phyloP scores from a whole-genome alignment of 2,888 invertebrate species.

The Caradrina clavipalpis region DNA sequence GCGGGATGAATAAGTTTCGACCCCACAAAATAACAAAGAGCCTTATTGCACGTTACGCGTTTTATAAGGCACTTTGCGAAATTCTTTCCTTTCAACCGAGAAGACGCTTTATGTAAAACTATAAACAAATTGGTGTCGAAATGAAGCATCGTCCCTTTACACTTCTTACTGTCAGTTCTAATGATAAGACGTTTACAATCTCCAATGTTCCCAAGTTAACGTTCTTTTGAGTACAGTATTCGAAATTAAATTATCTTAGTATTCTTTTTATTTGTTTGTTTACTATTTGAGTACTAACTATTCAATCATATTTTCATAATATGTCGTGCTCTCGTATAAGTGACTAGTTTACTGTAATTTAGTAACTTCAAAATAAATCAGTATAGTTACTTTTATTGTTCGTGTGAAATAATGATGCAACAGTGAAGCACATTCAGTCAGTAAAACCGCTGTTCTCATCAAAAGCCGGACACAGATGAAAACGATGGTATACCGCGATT shows the following conservation, averaged over 20 bases:
- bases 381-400: not conserved
- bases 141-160: constrained; percentile 1
- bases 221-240: no score
- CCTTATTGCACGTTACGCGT: constrained; percentile 86
- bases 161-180: not conserved
- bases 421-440: not conserved
- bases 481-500: constrained; percentile 80
- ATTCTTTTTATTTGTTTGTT: no score
- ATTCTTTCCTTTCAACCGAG: constrained; percentile 77
- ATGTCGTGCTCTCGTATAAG: no score
- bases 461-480: constrained; percentile 81
- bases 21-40: constrained; percentile 90
- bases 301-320: no score
- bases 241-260: no score
- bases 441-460: constrained; percentile 56
- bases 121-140: constrained; percentile 44
- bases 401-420: not conserved
- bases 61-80: constrained; percentile 87
- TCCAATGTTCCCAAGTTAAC: no score
- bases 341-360: no score
- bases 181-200: no score
- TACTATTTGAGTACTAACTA: no score
- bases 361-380: no score
- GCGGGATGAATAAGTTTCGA: constrained; percentile 90
- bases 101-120: constrained; percentile 67